phyloP scores from a whole-genome alignment of 2,888 invertebrate species.

The Bugula neritina region DNA sequence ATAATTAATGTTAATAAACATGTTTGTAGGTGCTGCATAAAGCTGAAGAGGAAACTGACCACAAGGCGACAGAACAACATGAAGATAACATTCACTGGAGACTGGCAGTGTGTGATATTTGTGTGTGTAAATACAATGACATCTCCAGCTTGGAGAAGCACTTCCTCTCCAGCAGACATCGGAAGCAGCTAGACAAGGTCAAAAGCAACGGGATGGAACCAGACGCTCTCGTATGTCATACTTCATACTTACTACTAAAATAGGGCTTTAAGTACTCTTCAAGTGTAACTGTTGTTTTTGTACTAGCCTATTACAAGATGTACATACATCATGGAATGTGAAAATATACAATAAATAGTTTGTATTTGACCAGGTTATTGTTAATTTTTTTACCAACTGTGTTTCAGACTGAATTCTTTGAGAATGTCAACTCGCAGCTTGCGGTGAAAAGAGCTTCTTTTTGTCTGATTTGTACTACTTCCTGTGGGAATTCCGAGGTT shows the following conservation, averaged over 20 bases:
- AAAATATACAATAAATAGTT: too few species aligned
- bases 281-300: not conserved
- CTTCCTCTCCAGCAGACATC: not conserved
- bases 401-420: constrained; percentile 4
- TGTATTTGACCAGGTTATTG: too few species aligned
- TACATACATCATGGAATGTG: too few species aligned
- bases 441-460: constrained; percentile 6
- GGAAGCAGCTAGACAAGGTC: not conserved
- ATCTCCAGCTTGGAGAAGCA: constrained; percentile 1
- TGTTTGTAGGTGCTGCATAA: not conserved
- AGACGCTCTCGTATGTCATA: not conserved
- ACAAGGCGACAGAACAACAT: not conserved
- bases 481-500: constrained; percentile 6
- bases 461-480: constrained; percentile 20
- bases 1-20: too few species aligned
- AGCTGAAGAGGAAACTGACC: not conserved
- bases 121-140: constrained; percentile 12
- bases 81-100: constrained; percentile 8
- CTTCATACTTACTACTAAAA: not conserved
- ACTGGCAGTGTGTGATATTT: constrained; percentile 5
- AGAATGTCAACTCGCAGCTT: not conserved
- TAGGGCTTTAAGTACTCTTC: not conserved
- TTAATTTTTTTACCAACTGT: too few species aligned
- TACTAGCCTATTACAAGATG: not conserved
- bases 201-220: not conserved